Percentiles rank a stretch among this genome's conserved stretches.
Evolutionary conservation across 2,113 vertebrate genomes (phyloP).

Genomic region (Chaetura pelagica): DNA sequence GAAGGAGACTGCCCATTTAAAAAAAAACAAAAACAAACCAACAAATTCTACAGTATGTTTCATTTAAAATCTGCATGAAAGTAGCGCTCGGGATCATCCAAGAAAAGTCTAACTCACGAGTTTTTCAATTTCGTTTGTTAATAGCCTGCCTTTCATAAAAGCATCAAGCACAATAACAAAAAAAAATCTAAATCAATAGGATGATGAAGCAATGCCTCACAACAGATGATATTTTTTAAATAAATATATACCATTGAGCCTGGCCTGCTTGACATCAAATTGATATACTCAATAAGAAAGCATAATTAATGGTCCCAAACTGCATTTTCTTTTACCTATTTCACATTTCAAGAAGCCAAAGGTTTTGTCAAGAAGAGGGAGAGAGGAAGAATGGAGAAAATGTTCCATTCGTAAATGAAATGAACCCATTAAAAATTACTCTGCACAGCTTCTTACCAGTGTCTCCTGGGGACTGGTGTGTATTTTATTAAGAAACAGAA

Average conservation of each 20-base stretch:
- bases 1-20: conserved; percentile 66
- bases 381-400: conserved; percentile 16
- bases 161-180: conserved; percentile 80
- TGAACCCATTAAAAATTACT: conserved; percentile 53
- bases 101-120: conserved; percentile 77
- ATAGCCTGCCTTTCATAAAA: conserved; percentile 83
- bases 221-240: conserved; percentile 81
- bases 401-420: conserved; percentile 66
- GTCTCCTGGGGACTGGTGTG: background rate
- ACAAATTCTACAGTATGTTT: conserved; percentile 74
- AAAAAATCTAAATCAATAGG: conserved; percentile 82
- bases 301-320: conserved; percentile 79
- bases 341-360: conserved; percentile 68
- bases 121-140: conserved; percentile 86
- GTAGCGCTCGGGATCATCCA: conserved; percentile 62
- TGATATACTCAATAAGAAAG: conserved; percentile 83
- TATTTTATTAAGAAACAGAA: conserved; percentile 60
- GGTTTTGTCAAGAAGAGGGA: conserved; percentile 41
- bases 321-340: conserved; percentile 76
- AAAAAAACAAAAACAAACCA: too few relatives aligned
- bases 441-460: background rate
- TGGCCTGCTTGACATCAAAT: conserved; percentile 76
- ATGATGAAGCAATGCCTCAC: conserved; percentile 78
- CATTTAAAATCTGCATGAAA: conserved; percentile 68
- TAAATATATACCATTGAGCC: conserved; percentile 79